Evolutionary conservation across 2,888 invertebrate species (phyloP).

Genomic region (Sclerodermus sp.): DNA sequence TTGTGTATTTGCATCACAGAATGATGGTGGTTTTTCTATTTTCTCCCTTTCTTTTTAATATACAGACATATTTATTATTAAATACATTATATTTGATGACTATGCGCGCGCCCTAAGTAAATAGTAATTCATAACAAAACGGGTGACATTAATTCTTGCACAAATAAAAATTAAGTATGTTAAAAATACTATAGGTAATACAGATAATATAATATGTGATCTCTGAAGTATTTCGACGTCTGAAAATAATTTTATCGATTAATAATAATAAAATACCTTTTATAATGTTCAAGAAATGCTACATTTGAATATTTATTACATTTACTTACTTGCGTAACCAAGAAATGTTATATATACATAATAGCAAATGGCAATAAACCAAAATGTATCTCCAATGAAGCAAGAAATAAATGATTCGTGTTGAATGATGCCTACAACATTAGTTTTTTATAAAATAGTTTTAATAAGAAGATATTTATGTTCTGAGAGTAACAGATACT

Average conservation of each 20-base stretch:
- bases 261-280: constrained; percentile 5
- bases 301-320: background rate
- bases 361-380: constrained; percentile 87
- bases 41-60: background rate
- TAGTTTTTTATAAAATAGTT: background rate
- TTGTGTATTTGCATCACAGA: background rate
- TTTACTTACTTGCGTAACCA: constrained; percentile 86
- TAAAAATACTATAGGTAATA: constrained; percentile 76
- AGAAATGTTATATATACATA: constrained; percentile 97
- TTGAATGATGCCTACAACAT: constrained; percentile 70
- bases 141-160: constrained; percentile 82
- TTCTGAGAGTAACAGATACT: constrained; percentile 42
- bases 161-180: constrained; percentile 77
- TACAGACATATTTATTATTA: constrained; percentile 15
- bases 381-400: constrained; percentile 88
- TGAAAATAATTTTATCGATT: constrained; percentile 56
- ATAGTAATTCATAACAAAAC: constrained; percentile 81
- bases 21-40: background rate
- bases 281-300: background rate
- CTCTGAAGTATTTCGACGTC: constrained; percentile 85
- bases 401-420: constrained; percentile 77
- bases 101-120: too few species aligned
- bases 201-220: constrained; percentile 81
- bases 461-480: constrained; percentile 12
- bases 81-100: constrained; percentile 77